Evolutionary conservation across 2,888 invertebrate species (phyloP).

Genomic region (Leptinotarsa peninsularis): DNA sequence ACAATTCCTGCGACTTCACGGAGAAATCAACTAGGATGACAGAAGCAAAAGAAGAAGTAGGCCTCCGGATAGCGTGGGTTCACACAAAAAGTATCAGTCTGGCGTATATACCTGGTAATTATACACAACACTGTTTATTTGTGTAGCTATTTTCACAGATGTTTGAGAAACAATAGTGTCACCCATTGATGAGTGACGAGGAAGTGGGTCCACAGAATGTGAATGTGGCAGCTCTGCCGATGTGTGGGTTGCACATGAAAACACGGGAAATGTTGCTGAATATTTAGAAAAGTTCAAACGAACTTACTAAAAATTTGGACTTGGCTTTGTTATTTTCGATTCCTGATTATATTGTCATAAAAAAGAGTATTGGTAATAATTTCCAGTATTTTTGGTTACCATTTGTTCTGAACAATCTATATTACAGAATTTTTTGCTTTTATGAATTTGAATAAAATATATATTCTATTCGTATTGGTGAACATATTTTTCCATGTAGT

Average conservation of each 20-base stretch:
- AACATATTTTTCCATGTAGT: no score
- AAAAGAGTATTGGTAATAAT: no score
- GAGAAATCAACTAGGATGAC: slow-evolving; percentile 9
- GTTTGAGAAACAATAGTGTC: slow-evolving; percentile 50
- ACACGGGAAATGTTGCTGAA: no score
- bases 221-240: slow-evolving; percentile 31
- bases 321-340: no score
- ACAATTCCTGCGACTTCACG: neutral
- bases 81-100: slow-evolving; percentile 36
- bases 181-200: slow-evolving; percentile 52
- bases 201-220: slow-evolving; percentile 43
- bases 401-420: no score
- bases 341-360: no score
- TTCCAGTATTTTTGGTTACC: no score
- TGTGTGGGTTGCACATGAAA: neutral
- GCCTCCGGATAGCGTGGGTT: slow-evolving; percentile 32
- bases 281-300: no score
- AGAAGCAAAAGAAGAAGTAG: slow-evolving; percentile 19
- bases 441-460: no score
- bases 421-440: no score
- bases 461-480: no score
- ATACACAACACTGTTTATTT: slow-evolving; percentile 39
- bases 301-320: no score
- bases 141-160: slow-evolving; percentile 41
- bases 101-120: slow-evolving; percentile 33